phyloP scores from a whole-genome alignment of 1,140 invertebrate species.

The Babylonia areolata region DNA sequence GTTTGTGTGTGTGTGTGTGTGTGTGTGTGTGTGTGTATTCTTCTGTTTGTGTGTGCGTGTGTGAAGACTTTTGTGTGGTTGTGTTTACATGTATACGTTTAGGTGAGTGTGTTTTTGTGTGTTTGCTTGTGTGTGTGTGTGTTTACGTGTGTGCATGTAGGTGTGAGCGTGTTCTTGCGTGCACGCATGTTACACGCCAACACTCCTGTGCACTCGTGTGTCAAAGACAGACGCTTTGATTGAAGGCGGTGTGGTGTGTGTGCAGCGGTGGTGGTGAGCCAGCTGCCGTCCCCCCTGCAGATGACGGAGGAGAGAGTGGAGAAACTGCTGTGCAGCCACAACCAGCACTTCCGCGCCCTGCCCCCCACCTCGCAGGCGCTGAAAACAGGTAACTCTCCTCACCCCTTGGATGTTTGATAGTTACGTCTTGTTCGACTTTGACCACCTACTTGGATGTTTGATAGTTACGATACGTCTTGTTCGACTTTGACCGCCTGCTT shows the following conservation, averaged over 20 bases:
- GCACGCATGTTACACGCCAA: background rate
- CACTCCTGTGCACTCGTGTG: too few relatives aligned
- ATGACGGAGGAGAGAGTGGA: slow-evolving; percentile 87
- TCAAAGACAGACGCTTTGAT: too few relatives aligned
- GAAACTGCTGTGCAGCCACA: slow-evolving; percentile 84
- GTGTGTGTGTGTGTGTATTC: background rate
- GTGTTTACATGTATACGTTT: background rate
- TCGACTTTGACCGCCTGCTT: too few relatives aligned
- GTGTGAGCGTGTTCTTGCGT: background rate
- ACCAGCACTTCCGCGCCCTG: slow-evolving; percentile 83
- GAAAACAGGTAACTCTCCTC: slow-evolving; percentile 78
- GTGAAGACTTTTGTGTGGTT: background rate
- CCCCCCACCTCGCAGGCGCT: slow-evolving; percentile 84
- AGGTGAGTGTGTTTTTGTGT: background rate
- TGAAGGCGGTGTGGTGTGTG: slow-evolving; percentile 24
- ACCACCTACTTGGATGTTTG: too few relatives aligned
- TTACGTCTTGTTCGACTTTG: too few relatives aligned
- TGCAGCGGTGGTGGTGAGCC: slow-evolving; percentile 85
- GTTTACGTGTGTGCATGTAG: background rate
- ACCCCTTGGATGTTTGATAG: too few relatives aligned
- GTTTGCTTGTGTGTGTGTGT: background rate
- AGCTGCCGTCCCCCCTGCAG: slow-evolving; percentile 87
- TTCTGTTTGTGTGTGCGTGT: background rate
- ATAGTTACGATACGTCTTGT: too few relatives aligned
- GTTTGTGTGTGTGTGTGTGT: background rate